Evolutionary conservation across 1,140 invertebrate genomes (phyloP).

Genomic region (Pinna nobilis): DNA sequence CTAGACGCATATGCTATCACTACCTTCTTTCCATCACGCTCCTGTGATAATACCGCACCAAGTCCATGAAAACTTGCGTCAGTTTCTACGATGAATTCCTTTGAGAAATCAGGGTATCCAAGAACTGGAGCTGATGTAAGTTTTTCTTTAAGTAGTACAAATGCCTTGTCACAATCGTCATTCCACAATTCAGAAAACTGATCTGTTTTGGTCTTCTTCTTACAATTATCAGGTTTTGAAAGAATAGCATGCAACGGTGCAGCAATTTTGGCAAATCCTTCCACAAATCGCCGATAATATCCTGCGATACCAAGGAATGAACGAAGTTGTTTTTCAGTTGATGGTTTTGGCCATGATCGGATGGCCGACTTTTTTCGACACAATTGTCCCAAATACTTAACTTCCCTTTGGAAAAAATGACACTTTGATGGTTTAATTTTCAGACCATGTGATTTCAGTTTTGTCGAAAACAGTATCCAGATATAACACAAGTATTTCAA

Average conservation of each 20-base stretch:
- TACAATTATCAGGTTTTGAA: constrained; percentile 9
- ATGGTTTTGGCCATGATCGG: constrained; percentile 14
- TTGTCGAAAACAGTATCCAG: constrained; percentile 44
- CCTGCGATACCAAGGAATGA: constrained; percentile 25
- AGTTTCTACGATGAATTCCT: background rate
- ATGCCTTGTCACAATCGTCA: constrained; percentile 29
- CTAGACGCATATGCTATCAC: constrained; percentile 22
- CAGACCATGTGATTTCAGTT: constrained; percentile 24
- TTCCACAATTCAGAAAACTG: constrained; percentile 16
- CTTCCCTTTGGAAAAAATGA: constrained; percentile 24
- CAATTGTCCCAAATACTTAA: constrained; percentile 30
- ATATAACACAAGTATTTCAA: constrained; percentile 33
- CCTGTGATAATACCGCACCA: constrained; percentile 13
- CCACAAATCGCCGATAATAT: constrained; percentile 20
- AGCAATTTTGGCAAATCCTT: constrained; percentile 14
- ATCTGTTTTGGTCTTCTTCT: constrained; percentile 7
- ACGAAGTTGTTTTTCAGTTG: constrained; percentile 10
- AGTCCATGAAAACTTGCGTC: constrained; percentile 13
- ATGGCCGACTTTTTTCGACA: constrained; percentile 21
- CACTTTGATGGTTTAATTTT: constrained; percentile 25
- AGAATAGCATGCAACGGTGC: constrained; percentile 15
- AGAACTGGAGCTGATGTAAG: constrained; percentile 43
- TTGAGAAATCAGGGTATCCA: constrained; percentile 38
- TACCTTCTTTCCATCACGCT: background rate
- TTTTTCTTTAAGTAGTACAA: constrained; percentile 30